phyloP scores from a whole-genome alignment of 2,888 invertebrate genomes.

The Calameuta pallipes region DNA sequence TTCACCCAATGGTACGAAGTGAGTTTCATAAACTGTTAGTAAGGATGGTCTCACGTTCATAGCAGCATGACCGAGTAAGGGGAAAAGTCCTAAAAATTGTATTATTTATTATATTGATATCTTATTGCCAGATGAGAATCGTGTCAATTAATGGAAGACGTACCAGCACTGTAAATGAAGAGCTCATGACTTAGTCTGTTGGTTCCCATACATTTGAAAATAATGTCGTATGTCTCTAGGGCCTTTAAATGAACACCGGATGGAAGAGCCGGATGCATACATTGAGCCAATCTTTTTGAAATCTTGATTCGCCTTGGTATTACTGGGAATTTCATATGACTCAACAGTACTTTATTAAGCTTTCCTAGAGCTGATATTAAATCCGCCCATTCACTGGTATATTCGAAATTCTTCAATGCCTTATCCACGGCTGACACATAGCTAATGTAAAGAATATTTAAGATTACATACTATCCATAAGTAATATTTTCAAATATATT shows the following conservation, averaged over 20 bases:
- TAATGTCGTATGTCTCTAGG: conserved; percentile 89
- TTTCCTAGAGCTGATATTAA: conserved; percentile 90
- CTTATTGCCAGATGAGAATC: not conserved
- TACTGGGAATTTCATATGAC: conserved; percentile 84
- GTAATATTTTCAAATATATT: conserved; percentile 6
- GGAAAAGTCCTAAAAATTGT: conserved; percentile 78
- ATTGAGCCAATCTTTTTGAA: conserved; percentile 91
- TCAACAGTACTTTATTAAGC: conserved; percentile 86
- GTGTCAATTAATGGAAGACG: not conserved
- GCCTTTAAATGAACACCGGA: conserved; percentile 93
- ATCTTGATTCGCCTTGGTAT: conserved; percentile 89
- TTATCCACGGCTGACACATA: conserved; percentile 86
- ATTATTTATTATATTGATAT: not conserved
- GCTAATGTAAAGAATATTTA: conserved; percentile 49
- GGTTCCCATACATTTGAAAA: conserved; percentile 89
- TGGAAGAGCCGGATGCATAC: conserved; percentile 92
- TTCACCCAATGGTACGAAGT: conserved; percentile 85
- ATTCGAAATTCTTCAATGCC: conserved; percentile 90
- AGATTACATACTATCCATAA: not conserved
- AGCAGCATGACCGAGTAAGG: conserved; percentile 87
- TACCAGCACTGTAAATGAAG: conserved; percentile 84
- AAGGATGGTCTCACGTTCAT: conserved; percentile 89
- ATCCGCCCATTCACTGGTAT: conserved; percentile 96
- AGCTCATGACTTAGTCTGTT: conserved; percentile 83
- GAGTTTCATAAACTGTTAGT: conserved; percentile 86